A percentile compares a stretch with the other conserved stretches of the same genome.
Evolutionary conservation across 2,113 vertebrate genomes (phyloP).

Genomic region (Alligator mississippiensis): DNA sequence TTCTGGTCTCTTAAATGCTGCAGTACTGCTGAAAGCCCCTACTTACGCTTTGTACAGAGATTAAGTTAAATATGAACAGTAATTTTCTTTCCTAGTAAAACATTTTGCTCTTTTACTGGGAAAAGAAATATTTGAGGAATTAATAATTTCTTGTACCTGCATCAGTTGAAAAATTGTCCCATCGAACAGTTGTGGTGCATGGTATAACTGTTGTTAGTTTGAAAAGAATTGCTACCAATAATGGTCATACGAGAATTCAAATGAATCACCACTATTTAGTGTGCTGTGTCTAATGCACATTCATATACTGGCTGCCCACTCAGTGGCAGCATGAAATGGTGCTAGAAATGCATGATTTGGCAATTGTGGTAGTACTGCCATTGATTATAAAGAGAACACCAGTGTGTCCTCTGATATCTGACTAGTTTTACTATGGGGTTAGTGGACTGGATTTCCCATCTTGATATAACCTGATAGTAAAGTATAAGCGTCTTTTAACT

Average conservation of each 20-base stretch:
- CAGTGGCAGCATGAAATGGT: rapidly evolving
- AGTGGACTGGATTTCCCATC: background rate
- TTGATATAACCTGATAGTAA: background rate
- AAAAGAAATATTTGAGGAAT: background rate
- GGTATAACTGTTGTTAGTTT: background rate
- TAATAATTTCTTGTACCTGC: background rate
- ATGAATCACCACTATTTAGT: background rate
- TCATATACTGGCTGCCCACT: rapidly evolving
- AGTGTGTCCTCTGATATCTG: background rate
- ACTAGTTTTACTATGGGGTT: background rate
- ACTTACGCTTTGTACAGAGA: no score
- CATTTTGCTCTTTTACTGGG: background rate
- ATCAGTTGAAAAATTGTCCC: background rate
- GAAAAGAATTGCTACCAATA: background rate
- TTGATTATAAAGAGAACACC: background rate
- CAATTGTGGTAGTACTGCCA: background rate
- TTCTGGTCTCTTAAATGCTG: background rate
- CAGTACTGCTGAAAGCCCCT: background rate
- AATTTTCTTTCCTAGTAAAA: background rate
- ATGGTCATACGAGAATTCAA: background rate
- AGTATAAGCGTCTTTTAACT: no score
- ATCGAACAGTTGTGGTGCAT: background rate
- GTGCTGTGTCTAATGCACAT: background rate
- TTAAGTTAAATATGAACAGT: background rate
- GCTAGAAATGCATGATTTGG: background rate